Evolutionary conservation across 2,113 vertebrate species (phyloP).

Genomic region (Chitala chitala): DNA sequence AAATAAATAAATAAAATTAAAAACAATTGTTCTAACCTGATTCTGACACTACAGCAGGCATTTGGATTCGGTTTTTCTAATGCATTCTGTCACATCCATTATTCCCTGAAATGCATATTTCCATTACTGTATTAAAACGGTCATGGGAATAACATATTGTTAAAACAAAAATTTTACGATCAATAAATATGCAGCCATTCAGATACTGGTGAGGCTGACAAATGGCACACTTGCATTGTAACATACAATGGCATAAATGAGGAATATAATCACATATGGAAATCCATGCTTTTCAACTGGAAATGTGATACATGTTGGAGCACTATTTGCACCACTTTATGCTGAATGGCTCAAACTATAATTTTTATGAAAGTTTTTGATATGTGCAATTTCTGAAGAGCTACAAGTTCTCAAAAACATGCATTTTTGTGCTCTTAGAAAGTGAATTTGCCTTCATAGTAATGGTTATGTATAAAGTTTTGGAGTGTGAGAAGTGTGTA

Average conservation of each 20-base stretch:
- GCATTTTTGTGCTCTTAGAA: slow-evolving; percentile 1
- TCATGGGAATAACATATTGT: background rate
- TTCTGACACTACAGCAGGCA: too few relatives aligned
- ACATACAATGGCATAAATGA: background rate
- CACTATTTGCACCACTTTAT: background rate
- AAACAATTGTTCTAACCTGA: too few relatives aligned
- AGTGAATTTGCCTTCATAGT: background rate
- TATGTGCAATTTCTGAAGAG: background rate
- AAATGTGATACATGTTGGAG: background rate
- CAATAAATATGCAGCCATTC: slow-evolving; percentile 58
- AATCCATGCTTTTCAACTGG: background rate
- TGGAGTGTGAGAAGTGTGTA: background rate
- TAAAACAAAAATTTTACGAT: slow-evolving; percentile 24
- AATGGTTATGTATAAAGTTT: background rate
- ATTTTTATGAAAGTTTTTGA: slow-evolving; percentile 1
- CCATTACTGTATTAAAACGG: slow-evolving; percentile 3
- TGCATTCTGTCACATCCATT: too few relatives aligned
- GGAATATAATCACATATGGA: background rate
- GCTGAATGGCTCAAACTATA: background rate
- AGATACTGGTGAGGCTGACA: slow-evolving; percentile 45
- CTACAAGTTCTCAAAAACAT: background rate
- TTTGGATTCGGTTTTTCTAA: too few relatives aligned
- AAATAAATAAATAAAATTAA: too few relatives aligned
- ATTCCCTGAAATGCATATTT: background rate
- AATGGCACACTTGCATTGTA: background rate